phyloP scores from a whole-genome alignment of 2,888 invertebrate genomes.

The Tipula helvola region DNA sequence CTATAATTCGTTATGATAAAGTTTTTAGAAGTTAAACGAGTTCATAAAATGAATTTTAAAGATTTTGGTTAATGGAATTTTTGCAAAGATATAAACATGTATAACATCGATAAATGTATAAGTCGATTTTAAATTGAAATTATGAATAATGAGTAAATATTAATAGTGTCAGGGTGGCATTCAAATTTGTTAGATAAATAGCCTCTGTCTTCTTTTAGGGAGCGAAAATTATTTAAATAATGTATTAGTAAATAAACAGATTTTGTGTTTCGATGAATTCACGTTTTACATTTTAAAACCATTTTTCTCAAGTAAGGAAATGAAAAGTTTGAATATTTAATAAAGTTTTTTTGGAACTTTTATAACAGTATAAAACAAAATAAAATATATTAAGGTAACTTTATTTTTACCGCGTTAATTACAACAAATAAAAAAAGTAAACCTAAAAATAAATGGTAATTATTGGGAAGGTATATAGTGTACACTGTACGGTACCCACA shows the following conservation, averaged over 20 bases:
- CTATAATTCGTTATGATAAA: too few relatives aligned
- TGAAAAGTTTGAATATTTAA: neutral
- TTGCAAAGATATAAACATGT: too few relatives aligned
- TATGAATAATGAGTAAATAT: too few relatives aligned
- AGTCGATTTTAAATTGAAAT: too few relatives aligned
- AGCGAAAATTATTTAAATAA: too few relatives aligned
- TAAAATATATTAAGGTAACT: neutral
- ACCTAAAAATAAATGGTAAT: neutral
- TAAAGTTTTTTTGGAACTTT: neutral
- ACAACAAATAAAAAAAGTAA: neutral
- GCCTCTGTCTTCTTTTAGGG: too few relatives aligned
- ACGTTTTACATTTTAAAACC: neutral
- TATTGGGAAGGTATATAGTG: neutral
- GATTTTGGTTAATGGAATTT: too few relatives aligned
- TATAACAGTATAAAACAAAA: neutral
- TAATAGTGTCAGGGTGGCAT: too few relatives aligned
- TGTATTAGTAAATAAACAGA: neutral
- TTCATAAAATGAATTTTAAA: too few relatives aligned
- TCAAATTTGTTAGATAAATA: too few relatives aligned
- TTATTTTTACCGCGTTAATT: neutral
- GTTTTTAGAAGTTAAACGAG: too few relatives aligned
- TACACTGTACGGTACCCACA: neutral
- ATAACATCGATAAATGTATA: too few relatives aligned
- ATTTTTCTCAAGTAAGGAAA: neutral
- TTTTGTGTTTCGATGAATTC: neutral